Percentiles rank a stretch among this genome's conserved stretches.
Conservation (phyloP, 2,888 invertebrate genomes). For the Mythimna pallens region DNA sequence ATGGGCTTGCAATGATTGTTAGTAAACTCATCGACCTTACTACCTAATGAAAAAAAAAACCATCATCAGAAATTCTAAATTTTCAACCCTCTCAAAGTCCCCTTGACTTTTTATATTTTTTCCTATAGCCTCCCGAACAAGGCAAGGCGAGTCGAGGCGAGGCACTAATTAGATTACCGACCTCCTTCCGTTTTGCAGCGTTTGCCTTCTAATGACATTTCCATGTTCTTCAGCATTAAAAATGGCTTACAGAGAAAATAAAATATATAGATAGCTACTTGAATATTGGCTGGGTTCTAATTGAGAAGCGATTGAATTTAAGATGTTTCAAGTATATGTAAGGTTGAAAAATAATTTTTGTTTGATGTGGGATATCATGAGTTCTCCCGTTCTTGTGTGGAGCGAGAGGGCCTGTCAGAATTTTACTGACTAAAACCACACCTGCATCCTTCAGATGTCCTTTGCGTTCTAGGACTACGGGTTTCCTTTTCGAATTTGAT, state of each 20-base stretch:
- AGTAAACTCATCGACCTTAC: neutral
- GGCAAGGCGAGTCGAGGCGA: constrained; percentile 12
- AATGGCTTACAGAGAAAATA: neutral
- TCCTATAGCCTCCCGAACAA: constrained; percentile 9
- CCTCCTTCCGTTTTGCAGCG: constrained; percentile 46
- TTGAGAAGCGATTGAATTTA: neutral
- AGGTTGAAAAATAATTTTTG: too few species aligned
- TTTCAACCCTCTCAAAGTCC: neutral
- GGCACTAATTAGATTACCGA: constrained; percentile 65
- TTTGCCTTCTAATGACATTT: constrained; percentile 56
- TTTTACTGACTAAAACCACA: too few species aligned
- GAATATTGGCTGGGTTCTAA: neutral
- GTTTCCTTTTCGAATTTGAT: too few species aligned
- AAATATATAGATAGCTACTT: neutral
- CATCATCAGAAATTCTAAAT: neutral
- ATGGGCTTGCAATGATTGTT: too few species aligned
- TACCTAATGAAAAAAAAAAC: neutral
- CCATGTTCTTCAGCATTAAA: constrained; percentile 27
- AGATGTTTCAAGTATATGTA: too few species aligned
- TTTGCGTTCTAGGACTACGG: too few species aligned
- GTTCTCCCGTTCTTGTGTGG: too few species aligned
- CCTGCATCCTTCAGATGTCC: too few species aligned
- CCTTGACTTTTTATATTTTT: constrained; percentile 31
- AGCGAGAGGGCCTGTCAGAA: too few species aligned
- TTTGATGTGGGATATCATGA: too few species aligned